These are phyloP conservation scores for Condylura cristata DNA, from an alignment of 2,113 vertebrate species.

Conservation along the genomic window DNA sequence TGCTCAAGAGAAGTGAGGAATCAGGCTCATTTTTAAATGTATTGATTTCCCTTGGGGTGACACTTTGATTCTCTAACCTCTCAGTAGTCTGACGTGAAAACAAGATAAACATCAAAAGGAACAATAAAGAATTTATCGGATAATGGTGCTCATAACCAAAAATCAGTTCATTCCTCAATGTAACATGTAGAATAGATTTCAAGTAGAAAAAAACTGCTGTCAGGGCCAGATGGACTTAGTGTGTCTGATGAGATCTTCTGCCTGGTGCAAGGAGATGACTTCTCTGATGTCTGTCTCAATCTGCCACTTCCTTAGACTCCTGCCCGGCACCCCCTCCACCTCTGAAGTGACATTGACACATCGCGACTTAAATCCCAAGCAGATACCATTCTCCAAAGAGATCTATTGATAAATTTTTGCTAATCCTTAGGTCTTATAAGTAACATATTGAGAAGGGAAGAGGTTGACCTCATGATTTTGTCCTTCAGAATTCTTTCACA, in stretches of 20 bases:
- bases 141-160: not conserved
- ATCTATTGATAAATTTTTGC: not conserved
- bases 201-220: not conserved
- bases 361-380: not conserved
- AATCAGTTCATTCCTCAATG: not conserved
- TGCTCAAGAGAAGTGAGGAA: not conserved
- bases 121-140: not conserved
- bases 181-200: not conserved
- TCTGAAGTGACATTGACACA: not conserved
- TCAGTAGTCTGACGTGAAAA: slow-evolving; percentile 16
- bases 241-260: not conserved
- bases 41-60: not conserved
- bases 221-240: not conserved
- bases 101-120: slow-evolving; percentile 10
- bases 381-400: not conserved
- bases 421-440: not conserved
- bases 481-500: not conserved
- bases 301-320: not conserved
- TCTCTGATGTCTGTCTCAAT: not conserved
- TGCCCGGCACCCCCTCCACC: not conserved
- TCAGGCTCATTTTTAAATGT: not conserved
- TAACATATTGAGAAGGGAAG: not conserved
- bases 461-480: not conserved
- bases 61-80: not conserved
- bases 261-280: too few relatives aligned